phyloP scores from a whole-genome alignment of 2,797 vertebrate species.

The Rhinogobio ventralis region DNA sequence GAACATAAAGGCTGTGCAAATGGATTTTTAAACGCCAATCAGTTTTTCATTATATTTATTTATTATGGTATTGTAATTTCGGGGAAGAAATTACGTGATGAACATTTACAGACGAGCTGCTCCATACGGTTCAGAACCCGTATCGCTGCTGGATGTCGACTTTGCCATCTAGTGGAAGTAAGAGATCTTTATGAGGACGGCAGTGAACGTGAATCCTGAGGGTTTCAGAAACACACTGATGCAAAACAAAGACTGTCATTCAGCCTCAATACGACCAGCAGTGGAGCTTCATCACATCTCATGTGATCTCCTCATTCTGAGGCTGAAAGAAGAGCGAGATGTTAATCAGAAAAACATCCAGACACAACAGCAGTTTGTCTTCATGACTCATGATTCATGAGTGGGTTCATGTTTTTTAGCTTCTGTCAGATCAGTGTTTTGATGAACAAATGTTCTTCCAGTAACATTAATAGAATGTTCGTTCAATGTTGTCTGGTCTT shows the following conservation, averaged over 20 bases:
- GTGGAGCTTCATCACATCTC: background rate
- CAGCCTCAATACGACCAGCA: background rate
- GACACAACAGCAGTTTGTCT: background rate
- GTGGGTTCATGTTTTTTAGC: background rate
- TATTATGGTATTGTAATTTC: background rate
- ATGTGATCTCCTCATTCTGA: background rate
- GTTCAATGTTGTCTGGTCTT: too few relatives aligned
- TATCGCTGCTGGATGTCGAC: background rate
- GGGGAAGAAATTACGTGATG: background rate
- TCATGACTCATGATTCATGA: too few relatives aligned
- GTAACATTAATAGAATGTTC: background rate
- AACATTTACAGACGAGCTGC: background rate
- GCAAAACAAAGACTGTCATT: background rate
- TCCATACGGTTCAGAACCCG: background rate
- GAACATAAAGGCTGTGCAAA: background rate
- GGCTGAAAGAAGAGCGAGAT: background rate
- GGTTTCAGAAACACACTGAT: background rate
- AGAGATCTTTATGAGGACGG: background rate
- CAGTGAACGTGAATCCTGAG: background rate
- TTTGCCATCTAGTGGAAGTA: background rate
- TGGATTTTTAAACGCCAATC: background rate
- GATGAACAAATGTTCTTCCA: background rate
- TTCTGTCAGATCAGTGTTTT: background rate
- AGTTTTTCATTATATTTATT: background rate
- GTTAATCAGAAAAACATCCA: background rate